Percentiles rank a stretch among this genome's conserved stretches.
These are phyloP conservation scores for Micromussa lordhowensis DNA, from an alignment of 92 coral and sea anemone species.

Conservation along the genomic window DNA sequence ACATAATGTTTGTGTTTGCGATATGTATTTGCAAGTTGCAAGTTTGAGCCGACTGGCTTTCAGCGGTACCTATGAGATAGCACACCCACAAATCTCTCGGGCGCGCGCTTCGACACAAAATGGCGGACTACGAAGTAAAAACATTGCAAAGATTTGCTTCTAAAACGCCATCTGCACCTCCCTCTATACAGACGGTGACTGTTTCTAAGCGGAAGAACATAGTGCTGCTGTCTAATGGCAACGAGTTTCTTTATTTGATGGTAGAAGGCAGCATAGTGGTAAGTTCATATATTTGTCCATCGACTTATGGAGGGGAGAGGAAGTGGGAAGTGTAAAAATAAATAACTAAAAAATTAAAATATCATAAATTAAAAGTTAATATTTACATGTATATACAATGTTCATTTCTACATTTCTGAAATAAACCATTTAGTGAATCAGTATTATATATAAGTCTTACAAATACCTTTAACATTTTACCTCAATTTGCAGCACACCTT, in stretches of 20 bases:
- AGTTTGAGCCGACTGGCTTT: slow-evolving; percentile 9
- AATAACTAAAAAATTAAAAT: no score
- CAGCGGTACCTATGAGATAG: not conserved
- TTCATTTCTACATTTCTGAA: no score
- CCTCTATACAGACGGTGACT: not conserved
- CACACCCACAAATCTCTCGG: not conserved
- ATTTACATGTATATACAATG: no score
- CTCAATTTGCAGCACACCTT: slow-evolving; percentile 37
- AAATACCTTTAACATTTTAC: not conserved
- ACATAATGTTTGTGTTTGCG: not conserved
- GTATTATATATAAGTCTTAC: no score
- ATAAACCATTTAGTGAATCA: no score
- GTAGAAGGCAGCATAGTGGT: slow-evolving; percentile 13
- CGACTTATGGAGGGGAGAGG: no score
- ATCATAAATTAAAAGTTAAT: no score
- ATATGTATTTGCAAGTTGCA: not conserved
- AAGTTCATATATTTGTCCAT: no score
- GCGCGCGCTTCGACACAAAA: slow-evolving; percentile 36
- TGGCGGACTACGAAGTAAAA: slow-evolving; percentile 39
- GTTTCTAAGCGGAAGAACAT: slow-evolving; percentile 23
- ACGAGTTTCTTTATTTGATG: slow-evolving; percentile 26
- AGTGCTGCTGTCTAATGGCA: slow-evolving; percentile 37
- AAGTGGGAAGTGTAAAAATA: no score
- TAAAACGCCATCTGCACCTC: not conserved
- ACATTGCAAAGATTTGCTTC: slow-evolving; percentile 35